phyloP scores from a whole-genome alignment of 2,797 vertebrate genomes.

The Margarornis squamiger region DNA sequence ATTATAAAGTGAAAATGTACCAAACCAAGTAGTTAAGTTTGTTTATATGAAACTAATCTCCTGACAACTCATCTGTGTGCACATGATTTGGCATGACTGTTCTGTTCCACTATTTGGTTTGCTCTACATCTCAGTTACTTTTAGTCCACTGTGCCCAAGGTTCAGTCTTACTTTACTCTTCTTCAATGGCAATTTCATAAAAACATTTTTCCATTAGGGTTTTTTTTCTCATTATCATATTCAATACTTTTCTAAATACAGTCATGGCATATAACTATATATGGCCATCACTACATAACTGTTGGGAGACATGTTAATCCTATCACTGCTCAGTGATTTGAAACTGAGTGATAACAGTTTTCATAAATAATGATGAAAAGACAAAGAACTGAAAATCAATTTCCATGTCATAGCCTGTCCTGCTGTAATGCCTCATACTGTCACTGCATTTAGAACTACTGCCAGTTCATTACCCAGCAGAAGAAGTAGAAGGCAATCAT shows the following conservation, averaged over 20 bases:
- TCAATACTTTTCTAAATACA: not conserved
- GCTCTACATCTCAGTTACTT: not conserved
- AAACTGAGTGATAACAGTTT: not conserved
- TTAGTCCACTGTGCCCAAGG: not conserved
- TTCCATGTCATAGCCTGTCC: not conserved
- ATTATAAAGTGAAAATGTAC: not conserved
- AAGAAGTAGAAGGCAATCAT: not conserved
- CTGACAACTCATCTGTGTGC: not conserved
- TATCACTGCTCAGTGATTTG: not conserved
- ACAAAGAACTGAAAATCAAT: not conserved
- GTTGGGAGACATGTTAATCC: not conserved
- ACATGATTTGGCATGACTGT: rapidly evolving
- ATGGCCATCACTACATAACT: not conserved
- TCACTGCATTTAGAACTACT: not conserved
- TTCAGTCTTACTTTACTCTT: not conserved
- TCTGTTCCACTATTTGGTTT: not conserved
- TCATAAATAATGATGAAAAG: not conserved
- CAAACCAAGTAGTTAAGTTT: not conserved
- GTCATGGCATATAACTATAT: too few relatives aligned
- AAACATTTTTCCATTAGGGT: not conserved
- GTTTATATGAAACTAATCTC: not conserved
- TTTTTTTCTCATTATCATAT: not conserved
- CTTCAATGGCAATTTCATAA: not conserved
- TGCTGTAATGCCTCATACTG: not conserved
- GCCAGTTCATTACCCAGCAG: not conserved